phyloP scores from a whole-genome alignment of 2,888 invertebrate genomes.

The Brachycybe producta region DNA sequence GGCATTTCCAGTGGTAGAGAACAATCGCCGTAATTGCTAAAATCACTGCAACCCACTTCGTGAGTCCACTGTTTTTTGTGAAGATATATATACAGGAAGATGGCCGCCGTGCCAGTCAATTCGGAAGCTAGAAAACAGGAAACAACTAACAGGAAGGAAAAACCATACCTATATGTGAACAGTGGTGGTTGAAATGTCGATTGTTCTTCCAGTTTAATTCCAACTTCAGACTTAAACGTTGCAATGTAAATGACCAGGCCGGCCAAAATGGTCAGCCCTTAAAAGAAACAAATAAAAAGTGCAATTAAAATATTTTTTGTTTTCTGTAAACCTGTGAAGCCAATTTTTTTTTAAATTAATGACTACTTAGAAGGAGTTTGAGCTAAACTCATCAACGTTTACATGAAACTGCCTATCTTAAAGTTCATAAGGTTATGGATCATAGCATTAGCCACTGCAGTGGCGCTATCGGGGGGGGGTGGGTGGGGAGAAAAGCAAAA shows the following conservation, averaged over 20 bases:
- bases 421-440: too few species aligned
- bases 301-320: neutral
- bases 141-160: slow-evolving; percentile 72
- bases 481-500: too few species aligned
- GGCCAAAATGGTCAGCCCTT: slow-evolving; percentile 75
- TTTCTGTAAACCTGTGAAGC: too few species aligned
- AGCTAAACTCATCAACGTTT: too few species aligned
- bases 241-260: slow-evolving; percentile 88
- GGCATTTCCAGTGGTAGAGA: slow-evolving; percentile 16
- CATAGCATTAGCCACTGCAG: too few species aligned
- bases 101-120: slow-evolving; percentile 69
- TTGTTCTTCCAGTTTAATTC: slow-evolving; percentile 67
- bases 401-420: too few species aligned
- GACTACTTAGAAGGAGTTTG: too few species aligned
- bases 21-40: slow-evolving; percentile 1
- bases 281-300: slow-evolving; percentile 28
- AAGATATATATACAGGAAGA: slow-evolving; percentile 73
- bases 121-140: slow-evolving; percentile 72
- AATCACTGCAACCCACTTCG: neutral
- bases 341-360: too few species aligned
- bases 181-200: slow-evolving; percentile 62
- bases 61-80: slow-evolving; percentile 32
- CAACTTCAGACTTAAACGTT: slow-evolving; percentile 78
- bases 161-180: slow-evolving; percentile 76
- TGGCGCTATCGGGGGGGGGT: too few species aligned